phyloP scores from a whole-genome alignment of 1,140 invertebrate genomes.

The Drosophila miranda region DNA sequence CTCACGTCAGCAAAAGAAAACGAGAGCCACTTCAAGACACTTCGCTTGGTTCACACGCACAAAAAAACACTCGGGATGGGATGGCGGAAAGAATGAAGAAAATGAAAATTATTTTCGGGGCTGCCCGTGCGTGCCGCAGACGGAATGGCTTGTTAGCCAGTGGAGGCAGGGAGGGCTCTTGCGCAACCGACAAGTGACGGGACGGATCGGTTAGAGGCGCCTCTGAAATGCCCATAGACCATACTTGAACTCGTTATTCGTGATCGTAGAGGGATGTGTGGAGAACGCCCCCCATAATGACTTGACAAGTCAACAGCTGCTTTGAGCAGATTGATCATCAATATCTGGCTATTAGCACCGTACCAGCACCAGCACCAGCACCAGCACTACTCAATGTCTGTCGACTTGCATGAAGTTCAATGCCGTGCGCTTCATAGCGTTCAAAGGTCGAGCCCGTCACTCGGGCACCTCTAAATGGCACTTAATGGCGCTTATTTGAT shows the following conservation, averaged over 20 bases:
- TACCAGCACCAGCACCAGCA: constrained; percentile 29
- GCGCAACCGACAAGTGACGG: constrained; percentile 36
- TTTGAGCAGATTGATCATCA: constrained; percentile 27
- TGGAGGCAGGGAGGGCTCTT: constrained; percentile 19
- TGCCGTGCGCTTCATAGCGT: no score
- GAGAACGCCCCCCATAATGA: not conserved
- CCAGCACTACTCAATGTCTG: constrained; percentile 31
- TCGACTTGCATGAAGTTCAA: constrained; percentile 61
- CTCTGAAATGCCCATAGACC: constrained; percentile 1
- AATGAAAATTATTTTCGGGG: constrained; percentile 9
- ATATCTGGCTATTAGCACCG: constrained; percentile 47
- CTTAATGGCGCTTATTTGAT: constrained; percentile 71
- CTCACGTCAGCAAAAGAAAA: constrained; percentile 24
- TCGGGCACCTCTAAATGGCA: constrained; percentile 27
- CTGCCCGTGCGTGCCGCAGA: constrained; percentile 54
- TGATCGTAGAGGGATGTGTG: not conserved
- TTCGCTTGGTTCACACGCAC: constrained; percentile 67
- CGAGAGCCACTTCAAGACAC: constrained; percentile 19
- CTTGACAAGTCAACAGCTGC: constrained; percentile 19
- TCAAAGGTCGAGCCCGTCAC: constrained; percentile 32
- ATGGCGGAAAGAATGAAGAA: constrained; percentile 50
- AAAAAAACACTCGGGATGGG: constrained; percentile 56
- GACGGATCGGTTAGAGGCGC: not conserved
- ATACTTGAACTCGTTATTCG: not conserved
- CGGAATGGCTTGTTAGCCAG: not conserved